Base-by-base conservation (phyloP, 2,797 vertebrate species). In the Eulemur rubriventer region DNA sequence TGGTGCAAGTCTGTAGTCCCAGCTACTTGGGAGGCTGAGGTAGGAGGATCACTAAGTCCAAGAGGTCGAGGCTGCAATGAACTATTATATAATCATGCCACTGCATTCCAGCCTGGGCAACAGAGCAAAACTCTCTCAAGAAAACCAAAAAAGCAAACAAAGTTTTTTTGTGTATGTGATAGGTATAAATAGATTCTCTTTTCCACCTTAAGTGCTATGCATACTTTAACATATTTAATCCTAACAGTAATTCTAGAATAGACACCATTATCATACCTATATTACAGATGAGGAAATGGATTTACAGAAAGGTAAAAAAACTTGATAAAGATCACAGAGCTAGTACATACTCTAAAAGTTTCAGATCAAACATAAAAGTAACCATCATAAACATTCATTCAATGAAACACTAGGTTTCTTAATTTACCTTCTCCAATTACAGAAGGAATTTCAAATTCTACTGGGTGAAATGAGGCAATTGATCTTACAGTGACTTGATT, bases 191-290 rank as follows among this genome's bases (percentile, higher is more conserved):
- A 59, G n/a, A 93, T 52, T 89, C 28, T 89, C 38, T 88, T 48
- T 48, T 78, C 35, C 33, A 83, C 26, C 22, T 91, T 55, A 89
- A 78, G 6, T 79, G 18, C 55, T 96, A 76, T 28, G 67, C 7
- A 83, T 93, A 91, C 16, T 72, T 88, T 55, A 91, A 57, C 14
- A 43, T 94, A 92, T 92, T 90, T 92, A 96, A 89, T 73, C n/a
- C 50, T 76, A 91, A 86, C 50, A 86, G 43, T 13, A 75, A 80
- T 76, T 43, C 65, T 87, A 82, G 48, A 28, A 30, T 22, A 86
- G 79, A 89, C 52, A 61, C 26, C n/a, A 52, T 48, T 73, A 84
- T 50, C 35, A 79, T 26, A 14, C 12, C 20, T 38, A 92, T 70
- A 87, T 89, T 59, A 94, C 30, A 93, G 30, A 83, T 43, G 28